These are phyloP conservation scores for Gadus macrocephalus DNA, from an alignment of 2,113 vertebrate genomes.

Conservation along the genomic window DNA sequence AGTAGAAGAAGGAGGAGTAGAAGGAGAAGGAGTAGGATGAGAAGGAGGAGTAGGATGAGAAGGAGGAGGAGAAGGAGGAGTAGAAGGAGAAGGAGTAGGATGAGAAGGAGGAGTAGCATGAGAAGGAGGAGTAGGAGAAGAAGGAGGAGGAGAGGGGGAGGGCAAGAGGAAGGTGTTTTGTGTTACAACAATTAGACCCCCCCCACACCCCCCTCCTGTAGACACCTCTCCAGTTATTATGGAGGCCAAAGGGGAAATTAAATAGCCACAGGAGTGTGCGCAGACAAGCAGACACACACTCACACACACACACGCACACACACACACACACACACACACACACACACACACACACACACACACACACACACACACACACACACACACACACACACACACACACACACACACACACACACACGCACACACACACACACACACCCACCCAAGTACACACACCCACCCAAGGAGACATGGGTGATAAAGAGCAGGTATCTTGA, in stretches of 20 bases:
- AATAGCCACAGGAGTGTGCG: not conserved
- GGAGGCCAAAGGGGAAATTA: not conserved
- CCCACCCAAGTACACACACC: not conserved
- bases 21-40: not conserved
- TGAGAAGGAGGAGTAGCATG: too few species aligned
- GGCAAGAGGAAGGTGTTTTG: too few species aligned
- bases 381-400: not conserved
- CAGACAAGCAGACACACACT: not conserved
- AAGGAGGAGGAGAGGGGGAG: not conserved
- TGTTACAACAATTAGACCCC: not conserved
- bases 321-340: not conserved
- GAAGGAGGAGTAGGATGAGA: too few species aligned
- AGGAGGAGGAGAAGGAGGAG: not conserved
- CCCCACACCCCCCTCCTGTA: not conserved
- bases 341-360: slow-evolving; percentile 2
- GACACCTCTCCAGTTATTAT: slow-evolving; percentile 5
- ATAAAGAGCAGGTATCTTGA: not conserved
- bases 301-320: too few species aligned
- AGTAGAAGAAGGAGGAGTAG: not conserved
- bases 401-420: slow-evolving; percentile 11
- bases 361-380: not conserved
- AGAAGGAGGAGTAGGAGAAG: not conserved
- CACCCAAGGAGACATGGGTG: slow-evolving; percentile 6
- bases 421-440: slow-evolving; percentile 17
- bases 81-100: not conserved